phyloP scores from a whole-genome alignment of 2,797 vertebrate genomes.

The Lepidocolaptes lacrymiger region DNA sequence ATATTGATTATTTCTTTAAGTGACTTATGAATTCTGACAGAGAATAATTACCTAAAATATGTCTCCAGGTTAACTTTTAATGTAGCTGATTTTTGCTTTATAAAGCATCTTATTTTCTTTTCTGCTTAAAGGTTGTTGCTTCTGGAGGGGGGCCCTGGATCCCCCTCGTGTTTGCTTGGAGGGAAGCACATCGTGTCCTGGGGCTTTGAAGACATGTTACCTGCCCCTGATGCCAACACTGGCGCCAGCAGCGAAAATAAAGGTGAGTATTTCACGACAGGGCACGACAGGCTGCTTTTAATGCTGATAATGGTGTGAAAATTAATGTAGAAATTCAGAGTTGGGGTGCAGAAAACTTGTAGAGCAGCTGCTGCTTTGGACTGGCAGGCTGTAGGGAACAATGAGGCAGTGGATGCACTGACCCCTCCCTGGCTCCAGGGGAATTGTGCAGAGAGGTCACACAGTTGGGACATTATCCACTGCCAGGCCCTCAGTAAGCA shows the following conservation, averaged over 20 bases:
- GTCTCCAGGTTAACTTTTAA: background rate
- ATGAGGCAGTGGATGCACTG: background rate
- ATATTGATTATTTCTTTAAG: background rate
- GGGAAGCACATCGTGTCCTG: constrained; percentile 98
- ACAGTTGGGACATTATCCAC: background rate
- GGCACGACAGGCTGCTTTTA: background rate
- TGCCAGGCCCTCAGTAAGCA: background rate
- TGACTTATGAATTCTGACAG: background rate
- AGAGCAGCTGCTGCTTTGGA: background rate
- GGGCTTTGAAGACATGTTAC: constrained; percentile 99
- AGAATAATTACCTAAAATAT: background rate
- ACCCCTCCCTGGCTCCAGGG: background rate
- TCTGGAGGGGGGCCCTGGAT: constrained; percentile 95
- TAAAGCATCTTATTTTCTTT: background rate
- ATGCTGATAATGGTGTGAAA: background rate
- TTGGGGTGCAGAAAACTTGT: background rate
- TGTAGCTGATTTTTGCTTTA: background rate
- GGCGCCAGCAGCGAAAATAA: constrained; percentile 90
- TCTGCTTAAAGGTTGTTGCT: constrained; percentile 87
- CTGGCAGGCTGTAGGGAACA: background rate
- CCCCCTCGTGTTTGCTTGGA: constrained; percentile 94
- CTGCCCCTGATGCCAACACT: constrained; percentile 90
- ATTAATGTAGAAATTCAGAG: background rate
- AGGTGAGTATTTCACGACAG: constrained; percentile 79
- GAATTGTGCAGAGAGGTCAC: background rate